phyloP scores from a whole-genome alignment of 2,888 invertebrate species.

The Leucophenga maculata region DNA sequence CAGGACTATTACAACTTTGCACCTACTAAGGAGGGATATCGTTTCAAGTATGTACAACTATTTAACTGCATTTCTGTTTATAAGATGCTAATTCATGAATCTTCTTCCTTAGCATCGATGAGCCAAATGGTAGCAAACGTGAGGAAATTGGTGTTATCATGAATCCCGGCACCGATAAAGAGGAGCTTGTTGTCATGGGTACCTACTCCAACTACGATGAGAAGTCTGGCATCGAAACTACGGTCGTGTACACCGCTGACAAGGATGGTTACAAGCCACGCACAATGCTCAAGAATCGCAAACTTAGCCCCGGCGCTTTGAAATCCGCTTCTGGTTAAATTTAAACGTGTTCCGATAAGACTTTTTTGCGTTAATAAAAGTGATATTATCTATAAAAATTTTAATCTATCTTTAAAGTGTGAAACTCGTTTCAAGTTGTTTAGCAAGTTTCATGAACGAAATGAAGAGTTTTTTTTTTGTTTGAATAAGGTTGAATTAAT shows the following conservation, averaged over 20 bases:
- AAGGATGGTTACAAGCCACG: constrained; percentile 70
- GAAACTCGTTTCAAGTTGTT: constrained; percentile 42
- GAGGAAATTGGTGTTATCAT: constrained; percentile 69
- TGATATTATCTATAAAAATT: constrained; percentile 22
- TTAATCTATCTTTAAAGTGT: constrained; percentile 24
- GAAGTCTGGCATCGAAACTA: constrained; percentile 64
- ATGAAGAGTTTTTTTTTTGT: background rate
- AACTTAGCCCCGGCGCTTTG: constrained; percentile 57
- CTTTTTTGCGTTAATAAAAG: constrained; percentile 29
- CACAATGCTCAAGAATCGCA: constrained; percentile 66
- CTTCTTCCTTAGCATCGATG: constrained; percentile 53
- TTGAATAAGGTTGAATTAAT: too few species aligned
- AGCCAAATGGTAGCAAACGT: constrained; percentile 68
- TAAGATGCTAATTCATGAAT: background rate
- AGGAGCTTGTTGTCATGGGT: constrained; percentile 70
- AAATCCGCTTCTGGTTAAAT: constrained; percentile 64
- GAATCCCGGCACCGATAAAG: constrained; percentile 68
- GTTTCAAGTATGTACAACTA: constrained; percentile 60
- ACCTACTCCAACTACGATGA: constrained; percentile 63
- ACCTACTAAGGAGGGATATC: constrained; percentile 68
- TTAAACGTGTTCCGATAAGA: background rate
- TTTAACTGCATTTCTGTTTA: background rate
- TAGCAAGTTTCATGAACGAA: background rate
- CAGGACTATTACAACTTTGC: constrained; percentile 58
- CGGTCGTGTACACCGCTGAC: constrained; percentile 71